Percentiles rank a stretch among this genome's conserved stretches.
Evolutionary conservation across 2,888 invertebrate genomes (phyloP).

Genomic region (Eucera pruinosa): DNA sequence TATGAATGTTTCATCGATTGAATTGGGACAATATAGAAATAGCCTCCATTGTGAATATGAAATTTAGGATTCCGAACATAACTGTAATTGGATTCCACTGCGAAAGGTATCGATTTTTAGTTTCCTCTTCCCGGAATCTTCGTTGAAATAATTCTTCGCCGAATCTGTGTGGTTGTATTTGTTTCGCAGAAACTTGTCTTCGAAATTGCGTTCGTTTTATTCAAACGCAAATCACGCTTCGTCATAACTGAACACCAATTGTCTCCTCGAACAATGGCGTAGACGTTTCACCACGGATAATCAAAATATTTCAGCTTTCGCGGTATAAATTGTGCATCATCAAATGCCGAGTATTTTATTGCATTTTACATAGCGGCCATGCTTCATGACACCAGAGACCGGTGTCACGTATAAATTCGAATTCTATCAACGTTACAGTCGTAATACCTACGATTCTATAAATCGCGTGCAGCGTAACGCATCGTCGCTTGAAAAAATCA

Average conservation of each 20-base stretch:
- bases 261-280: background rate
- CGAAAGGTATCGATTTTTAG: too few species aligned
- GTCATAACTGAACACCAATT: background rate
- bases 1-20: too few species aligned
- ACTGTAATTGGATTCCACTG: too few species aligned
- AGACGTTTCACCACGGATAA: background rate
- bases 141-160: too few species aligned
- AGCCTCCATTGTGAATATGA: too few species aligned
- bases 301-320: constrained; percentile 5
- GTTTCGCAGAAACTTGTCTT: background rate
- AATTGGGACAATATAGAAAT: too few species aligned
- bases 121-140: too few species aligned
- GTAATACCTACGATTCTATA: background rate
- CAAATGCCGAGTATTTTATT: constrained; percentile 4
- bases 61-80: too few species aligned
- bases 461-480: background rate
- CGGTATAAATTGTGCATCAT: background rate
- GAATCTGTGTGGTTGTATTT: background rate
- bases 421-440: constrained; percentile 14
- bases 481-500: background rate
- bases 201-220: background rate
- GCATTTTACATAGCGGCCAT: constrained; percentile 6
- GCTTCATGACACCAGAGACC: constrained; percentile 18
- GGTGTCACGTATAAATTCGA: constrained; percentile 33
- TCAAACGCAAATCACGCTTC: background rate